Conservation (phyloP, 35 echinoderm and acorn worm species). For the Stichopus chloronotus region DNA sequence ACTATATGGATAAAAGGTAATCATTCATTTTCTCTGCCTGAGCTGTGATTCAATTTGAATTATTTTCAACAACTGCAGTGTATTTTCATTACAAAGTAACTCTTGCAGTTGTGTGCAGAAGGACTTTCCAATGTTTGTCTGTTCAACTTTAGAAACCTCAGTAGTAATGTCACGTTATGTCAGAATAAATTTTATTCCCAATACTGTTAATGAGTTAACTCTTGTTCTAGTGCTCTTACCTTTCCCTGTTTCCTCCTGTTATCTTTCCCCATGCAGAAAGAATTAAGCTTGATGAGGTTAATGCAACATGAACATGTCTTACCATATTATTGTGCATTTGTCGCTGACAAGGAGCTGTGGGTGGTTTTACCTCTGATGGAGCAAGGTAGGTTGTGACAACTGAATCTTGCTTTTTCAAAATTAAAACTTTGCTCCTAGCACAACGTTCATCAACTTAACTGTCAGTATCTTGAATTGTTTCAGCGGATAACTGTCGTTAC, state of each 20-base stretch:
- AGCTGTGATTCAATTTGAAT: no score
- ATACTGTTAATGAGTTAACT: no score
- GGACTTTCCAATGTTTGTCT: no score
- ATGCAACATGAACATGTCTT: conserved; percentile 60
- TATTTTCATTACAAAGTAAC: no score
- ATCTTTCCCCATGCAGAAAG: conserved; percentile 65
- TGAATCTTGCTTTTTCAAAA: not conserved
- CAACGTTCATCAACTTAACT: not conserved
- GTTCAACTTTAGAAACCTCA: no score
- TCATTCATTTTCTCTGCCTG: no score
- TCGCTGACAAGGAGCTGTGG: conserved; percentile 84
- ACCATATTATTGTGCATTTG: conserved; percentile 73
- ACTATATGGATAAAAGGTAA: no score
- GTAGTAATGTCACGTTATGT: no score
- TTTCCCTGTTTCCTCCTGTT: not conserved
- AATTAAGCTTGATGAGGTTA: conserved; percentile 66
- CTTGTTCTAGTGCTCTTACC: not conserved
- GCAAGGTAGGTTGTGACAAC: conserved; percentile 66
- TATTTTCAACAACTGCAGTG: no score
- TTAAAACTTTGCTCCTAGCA: not conserved
- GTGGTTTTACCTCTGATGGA: conserved; percentile 97
- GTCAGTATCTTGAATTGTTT: not conserved
- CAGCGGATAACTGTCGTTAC: not conserved
- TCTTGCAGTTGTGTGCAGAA: no score
- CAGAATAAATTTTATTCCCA: no score